A percentile compares a stretch with the other conserved stretches of the same genome.
Conservation (phyloP, 2,113 vertebrate genomes). For the Salvelinus namaycush region DNA sequence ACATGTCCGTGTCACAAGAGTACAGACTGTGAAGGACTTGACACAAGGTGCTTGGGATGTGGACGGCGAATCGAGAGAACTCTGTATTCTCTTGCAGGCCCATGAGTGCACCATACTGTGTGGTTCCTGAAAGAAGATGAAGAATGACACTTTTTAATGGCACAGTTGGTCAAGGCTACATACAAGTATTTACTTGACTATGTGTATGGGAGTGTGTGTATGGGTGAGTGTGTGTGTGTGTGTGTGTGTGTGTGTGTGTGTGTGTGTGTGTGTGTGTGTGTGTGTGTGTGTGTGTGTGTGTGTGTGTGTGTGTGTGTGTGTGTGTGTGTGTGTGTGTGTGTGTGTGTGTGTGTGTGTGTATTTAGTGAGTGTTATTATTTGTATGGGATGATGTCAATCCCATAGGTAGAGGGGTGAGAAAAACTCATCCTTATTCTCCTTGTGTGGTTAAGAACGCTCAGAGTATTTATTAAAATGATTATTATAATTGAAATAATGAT, state of each 20-base stretch:
- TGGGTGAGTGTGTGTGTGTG: conserved; percentile 6
- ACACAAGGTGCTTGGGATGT: too few relatives aligned
- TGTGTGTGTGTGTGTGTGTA: conserved; percentile 21
- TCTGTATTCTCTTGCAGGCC: not conserved
- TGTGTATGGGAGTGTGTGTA: conserved; percentile 15
- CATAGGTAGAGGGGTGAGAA: conserved; percentile 59
- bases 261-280: conserved; percentile 25
- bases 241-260: conserved; percentile 4
- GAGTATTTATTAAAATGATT: conserved; percentile 82
- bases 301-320: conserved; percentile 8
- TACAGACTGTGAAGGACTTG: too few relatives aligned
- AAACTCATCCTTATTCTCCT: conserved; percentile 56
- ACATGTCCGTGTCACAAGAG: not conserved
- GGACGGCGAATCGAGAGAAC: not conserved
- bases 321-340: conserved; percentile 26
- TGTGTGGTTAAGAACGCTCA: conserved; percentile 69
- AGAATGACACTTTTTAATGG: not conserved
- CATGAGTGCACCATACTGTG: not conserved
- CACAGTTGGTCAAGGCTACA: conserved; percentile 42
- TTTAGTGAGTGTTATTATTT: conserved; percentile 35
- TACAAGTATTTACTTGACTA: conserved; percentile 33
- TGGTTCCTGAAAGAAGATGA: not conserved
- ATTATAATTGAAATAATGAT: conserved; percentile 67
- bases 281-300: conserved; percentile 2
- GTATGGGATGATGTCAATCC: conserved; percentile 62